Evolutionary conservation across 2,797 vertebrate genomes (phyloP), one percentile per base, ranked within the genome.

Genomic region (Lepus oiostolus): DNA sequence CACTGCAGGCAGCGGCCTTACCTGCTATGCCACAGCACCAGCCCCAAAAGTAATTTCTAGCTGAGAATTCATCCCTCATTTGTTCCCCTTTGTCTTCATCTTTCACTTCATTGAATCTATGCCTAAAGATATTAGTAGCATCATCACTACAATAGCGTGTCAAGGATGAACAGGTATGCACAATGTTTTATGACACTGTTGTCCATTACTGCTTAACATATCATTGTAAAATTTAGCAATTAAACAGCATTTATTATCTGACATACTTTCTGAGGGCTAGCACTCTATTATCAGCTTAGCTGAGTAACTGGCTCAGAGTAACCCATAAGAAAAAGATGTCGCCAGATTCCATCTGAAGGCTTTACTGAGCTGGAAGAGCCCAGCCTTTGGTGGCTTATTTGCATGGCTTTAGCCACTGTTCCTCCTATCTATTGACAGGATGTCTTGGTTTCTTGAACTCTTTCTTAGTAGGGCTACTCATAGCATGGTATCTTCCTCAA

Each of bases 31-130:
- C 42, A 47, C 42, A 47, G 42, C 42, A 1, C 42, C 42, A 47
- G 42, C 42, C 42, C 42, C 42, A 47, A 47, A 47, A 47, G 42
- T 47, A 47, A 47, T 47, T 47, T 47, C 42, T 42, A 42, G 7
- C 54, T 68, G 32, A 77, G 60, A 90, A 72, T 81, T 74, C 10
- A 9, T 62, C 28, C n/a, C 35, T 89, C 16, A 12, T 81, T 85
- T 77, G 16, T 91, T 89, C 4, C 6, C 6, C 26, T 14, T 93
- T 93, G 10, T 22, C 13, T 87, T 35, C 24, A 47, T 26, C 14
- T 47, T 93, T 58, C 21, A 82, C 58, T 21, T 94, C 38, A 90
- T 17, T 84, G 62, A 86, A 50, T 93, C 68, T 65, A 26, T 93
- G 35, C 26, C 79, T 82, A 74, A 86, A 84, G 88, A 30, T 89